Evolutionary conservation across 2,797 vertebrate genomes (phyloP).

Genomic region (Notoglanidium macrostoma): DNA sequence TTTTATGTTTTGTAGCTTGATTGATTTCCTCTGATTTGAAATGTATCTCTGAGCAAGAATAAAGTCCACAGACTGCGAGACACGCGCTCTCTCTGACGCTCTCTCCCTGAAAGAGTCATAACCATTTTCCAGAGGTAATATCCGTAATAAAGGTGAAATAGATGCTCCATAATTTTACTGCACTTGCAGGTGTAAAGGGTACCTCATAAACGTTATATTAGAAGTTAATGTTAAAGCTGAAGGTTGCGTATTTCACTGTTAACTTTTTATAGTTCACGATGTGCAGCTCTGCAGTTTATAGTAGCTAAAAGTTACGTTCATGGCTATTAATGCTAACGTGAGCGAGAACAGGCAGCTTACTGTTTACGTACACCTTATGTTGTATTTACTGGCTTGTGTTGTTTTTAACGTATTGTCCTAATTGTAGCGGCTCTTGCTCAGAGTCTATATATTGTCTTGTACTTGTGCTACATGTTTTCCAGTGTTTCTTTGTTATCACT

Average conservation of each 20-base stretch:
- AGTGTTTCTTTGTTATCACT: not conserved
- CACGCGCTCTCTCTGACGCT: not conserved
- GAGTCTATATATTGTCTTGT: not conserved
- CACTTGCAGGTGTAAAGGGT: not conserved
- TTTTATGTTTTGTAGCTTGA: slow-evolving; percentile 17
- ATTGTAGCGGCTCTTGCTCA: not conserved
- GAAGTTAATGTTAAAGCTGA: not conserved
- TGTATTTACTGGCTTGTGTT: not conserved
- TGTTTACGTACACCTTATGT: too few relatives aligned
- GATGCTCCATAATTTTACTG: slow-evolving; percentile 10
- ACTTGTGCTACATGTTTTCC: not conserved
- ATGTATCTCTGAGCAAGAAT: not conserved
- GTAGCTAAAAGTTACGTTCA: not conserved
- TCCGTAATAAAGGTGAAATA: slow-evolving; percentile 37
- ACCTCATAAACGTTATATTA: not conserved
- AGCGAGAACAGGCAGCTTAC: too few relatives aligned
- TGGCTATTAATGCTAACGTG: not conserved
- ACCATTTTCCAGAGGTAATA: slow-evolving; percentile 5
- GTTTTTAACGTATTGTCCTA: not conserved
- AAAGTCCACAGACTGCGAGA: not conserved
- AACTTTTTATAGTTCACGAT: slow-evolving; percentile 1
- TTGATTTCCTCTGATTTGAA: slow-evolving; percentile 8
- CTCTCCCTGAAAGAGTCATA: not conserved
- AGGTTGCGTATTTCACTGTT: not conserved
- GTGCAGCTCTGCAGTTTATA: not conserved